Conservation (phyloP, 2,113 vertebrate species). For the Pluvianellus socialis region DNA sequence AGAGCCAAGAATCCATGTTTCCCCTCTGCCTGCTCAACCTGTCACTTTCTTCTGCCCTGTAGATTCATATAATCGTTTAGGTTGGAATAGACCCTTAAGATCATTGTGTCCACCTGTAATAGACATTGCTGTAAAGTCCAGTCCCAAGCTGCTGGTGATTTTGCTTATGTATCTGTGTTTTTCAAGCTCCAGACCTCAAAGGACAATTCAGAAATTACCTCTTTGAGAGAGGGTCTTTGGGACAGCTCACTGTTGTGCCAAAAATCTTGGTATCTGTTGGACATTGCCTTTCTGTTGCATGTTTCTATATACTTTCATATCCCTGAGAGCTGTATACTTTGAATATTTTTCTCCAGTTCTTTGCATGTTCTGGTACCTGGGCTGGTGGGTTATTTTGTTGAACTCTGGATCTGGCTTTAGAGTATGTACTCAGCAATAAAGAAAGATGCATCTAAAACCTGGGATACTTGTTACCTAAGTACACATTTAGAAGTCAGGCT, state of each 20-base stretch:
- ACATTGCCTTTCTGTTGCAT: neutral
- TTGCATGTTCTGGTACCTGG: too few species aligned
- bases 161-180: neutral
- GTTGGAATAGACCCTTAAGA: neutral
- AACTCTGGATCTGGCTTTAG: neutral
- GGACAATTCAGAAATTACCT: neutral
- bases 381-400: neutral
- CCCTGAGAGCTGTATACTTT: neutral
- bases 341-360: neutral
- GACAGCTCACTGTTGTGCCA: neutral
- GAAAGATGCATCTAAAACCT: neutral
- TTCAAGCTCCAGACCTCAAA: neutral
- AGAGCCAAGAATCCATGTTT: neutral
- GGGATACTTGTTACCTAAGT: neutral
- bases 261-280: neutral
- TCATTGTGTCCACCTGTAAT: neutral
- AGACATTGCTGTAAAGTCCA: neutral
- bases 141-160: neutral
- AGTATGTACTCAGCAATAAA: fast-evolving
- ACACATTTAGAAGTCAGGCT: neutral
- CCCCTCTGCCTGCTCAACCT: neutral
- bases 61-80: neutral
- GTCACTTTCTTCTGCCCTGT: neutral
- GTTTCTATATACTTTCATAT: neutral
- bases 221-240: neutral